Percentiles rank a stretch among this genome's conserved stretches.
phyloP scores from a whole-genome alignment of 2,888 invertebrate genomes.

The Troglohyphantes excavatus region DNA sequence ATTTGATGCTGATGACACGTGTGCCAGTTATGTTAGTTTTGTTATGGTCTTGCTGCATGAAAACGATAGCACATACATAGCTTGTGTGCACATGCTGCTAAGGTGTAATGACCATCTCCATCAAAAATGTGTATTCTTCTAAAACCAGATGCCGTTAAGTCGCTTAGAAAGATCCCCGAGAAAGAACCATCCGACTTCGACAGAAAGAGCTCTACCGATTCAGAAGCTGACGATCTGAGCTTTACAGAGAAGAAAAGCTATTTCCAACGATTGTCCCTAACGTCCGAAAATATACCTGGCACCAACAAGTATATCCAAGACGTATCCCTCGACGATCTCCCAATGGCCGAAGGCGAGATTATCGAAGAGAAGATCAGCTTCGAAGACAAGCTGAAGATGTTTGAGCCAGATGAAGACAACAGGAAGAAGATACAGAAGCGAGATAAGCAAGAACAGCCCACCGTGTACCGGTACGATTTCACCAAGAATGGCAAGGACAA shows the following conservation, averaged over 20 bases:
- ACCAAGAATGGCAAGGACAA: slow-evolving; percentile 55
- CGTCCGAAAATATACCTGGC: slow-evolving; percentile 62
- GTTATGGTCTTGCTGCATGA: slow-evolving; percentile 38
- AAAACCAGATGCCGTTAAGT: slow-evolving; percentile 72
- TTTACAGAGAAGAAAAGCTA: slow-evolving; percentile 78
- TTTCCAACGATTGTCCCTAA: slow-evolving; percentile 76
- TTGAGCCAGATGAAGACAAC: slow-evolving; percentile 71
- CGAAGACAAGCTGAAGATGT: slow-evolving; percentile 75
- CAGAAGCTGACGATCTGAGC: slow-evolving; percentile 73
- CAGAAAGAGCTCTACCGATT: slow-evolving; percentile 64
- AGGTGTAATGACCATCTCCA: slow-evolving; percentile 6
- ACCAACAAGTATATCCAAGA: slow-evolving; percentile 66
- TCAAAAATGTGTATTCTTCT: slow-evolving; percentile 50
- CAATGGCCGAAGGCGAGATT: slow-evolving; percentile 79
- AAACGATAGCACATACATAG: slow-evolving; percentile 36
- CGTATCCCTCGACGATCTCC: slow-evolving; percentile 69
- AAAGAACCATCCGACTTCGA: slow-evolving; percentile 44
- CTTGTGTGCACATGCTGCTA: slow-evolving; percentile 42
- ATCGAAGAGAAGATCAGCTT: slow-evolving; percentile 77
- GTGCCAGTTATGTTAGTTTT: neutral
- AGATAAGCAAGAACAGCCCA: slow-evolving; percentile 67
- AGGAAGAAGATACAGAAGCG: slow-evolving; percentile 69
- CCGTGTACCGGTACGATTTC: slow-evolving; percentile 74
- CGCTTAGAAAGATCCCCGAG: slow-evolving; percentile 51
- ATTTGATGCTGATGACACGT: neutral